A percentile compares a stretch with the other conserved stretches of the same genome.
Conservation (phyloP, 2,888 invertebrate species). For the Pseudoips prasinana region DNA sequence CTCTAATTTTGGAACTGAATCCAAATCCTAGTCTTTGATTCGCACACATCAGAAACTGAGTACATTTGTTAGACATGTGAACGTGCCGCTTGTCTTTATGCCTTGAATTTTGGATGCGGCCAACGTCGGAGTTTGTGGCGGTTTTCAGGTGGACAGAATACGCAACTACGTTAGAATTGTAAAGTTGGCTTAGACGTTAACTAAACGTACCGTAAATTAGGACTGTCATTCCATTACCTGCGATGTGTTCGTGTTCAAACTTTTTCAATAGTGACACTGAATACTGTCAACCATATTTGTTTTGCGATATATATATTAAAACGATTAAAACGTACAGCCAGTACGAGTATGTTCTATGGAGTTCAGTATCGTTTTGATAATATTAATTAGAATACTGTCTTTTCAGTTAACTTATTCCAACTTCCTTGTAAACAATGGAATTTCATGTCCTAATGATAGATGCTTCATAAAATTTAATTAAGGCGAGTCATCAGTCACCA, state of each 20-base stretch:
- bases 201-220: conserved; percentile 41
- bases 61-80: conserved; percentile 52
- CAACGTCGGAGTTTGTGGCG: conserved; percentile 56
- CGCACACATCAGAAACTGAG: conserved; percentile 42
- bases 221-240: conserved; percentile 41
- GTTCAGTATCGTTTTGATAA: no score
- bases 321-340: no score
- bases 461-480: conserved; percentile 76
- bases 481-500: conserved; percentile 77
- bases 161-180: conserved; percentile 56
- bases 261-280: conserved; percentile 28
- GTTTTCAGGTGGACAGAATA: conserved; percentile 59
- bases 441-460: conserved; percentile 40
- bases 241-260: conserved; percentile 28
- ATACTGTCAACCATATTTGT: not conserved
- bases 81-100: conserved; percentile 55
- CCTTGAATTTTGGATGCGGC: conserved; percentile 66
- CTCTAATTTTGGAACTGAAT: conserved; percentile 48
- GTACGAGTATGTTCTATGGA: no score
- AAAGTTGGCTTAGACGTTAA: conserved; percentile 49
- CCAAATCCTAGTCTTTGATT: conserved; percentile 51
- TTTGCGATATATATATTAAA: no score
- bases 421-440: conserved; percentile 12
- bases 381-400: no score
- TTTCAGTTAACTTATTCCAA: no score